A percentile compares a stretch with the other conserved stretches of the same genome.
Evolutionary conservation across 2,113 vertebrate genomes (phyloP).

Genomic region (Agelaius phoeniceus): DNA sequence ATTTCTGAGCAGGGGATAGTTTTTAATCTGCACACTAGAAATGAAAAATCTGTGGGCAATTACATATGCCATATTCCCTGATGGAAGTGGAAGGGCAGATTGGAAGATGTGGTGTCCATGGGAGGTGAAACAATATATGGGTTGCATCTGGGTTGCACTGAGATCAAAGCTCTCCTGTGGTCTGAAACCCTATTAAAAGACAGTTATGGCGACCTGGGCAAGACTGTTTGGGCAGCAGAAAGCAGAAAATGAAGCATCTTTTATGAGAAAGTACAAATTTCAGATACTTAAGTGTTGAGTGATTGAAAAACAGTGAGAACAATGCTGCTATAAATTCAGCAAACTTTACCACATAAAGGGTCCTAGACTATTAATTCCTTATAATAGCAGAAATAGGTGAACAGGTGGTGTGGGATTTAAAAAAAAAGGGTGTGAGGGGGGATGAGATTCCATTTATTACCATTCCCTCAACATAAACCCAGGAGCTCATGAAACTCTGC

Average conservation of each 20-base stretch:
- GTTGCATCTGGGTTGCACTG: slow-evolving; percentile 33
- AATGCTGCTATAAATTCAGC: background rate
- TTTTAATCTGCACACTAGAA: background rate
- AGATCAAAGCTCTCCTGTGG: slow-evolving; percentile 17
- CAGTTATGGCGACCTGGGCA: slow-evolving; percentile 4
- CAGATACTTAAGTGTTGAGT: background rate
- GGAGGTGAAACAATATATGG: slow-evolving; percentile 54
- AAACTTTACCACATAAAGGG: background rate
- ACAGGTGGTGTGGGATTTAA: rapidly evolving
- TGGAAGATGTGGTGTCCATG: background rate
- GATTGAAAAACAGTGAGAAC: slow-evolving; percentile 41
- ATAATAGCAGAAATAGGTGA: background rate
- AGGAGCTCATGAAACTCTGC: background rate
- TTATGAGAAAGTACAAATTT: slow-evolving; percentile 19
- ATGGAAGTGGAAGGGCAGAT: slow-evolving; percentile 30
- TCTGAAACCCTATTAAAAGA: slow-evolving; percentile 26
- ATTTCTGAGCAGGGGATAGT: background rate
- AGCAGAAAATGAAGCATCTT: background rate
- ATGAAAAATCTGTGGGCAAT: background rate
- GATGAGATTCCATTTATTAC: background rate
- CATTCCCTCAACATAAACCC: background rate
- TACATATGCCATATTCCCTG: background rate
- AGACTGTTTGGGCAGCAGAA: background rate
- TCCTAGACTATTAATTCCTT: background rate
- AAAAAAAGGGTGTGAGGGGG: rapidly evolving